Evolutionary conservation across 2,888 invertebrate species (phyloP).

Genomic region (Synergus gifuensis): DNA sequence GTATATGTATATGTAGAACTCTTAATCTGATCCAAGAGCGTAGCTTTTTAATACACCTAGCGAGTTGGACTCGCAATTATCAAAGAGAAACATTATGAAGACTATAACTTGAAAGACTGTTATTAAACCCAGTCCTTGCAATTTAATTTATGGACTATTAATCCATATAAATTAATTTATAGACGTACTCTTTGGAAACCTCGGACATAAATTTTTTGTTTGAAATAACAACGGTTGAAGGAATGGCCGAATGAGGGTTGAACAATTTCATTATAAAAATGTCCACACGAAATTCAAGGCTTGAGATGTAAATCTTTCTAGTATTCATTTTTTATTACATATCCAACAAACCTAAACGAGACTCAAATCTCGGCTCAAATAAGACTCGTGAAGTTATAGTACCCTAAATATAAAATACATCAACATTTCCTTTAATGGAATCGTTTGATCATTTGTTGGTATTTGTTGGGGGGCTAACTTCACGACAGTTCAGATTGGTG

Average conservation of each 20-base stretch:
- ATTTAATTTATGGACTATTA: slow-evolving; percentile 41
- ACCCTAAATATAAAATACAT: no score
- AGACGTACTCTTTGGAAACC: slow-evolving; percentile 35
- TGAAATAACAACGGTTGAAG: not conserved
- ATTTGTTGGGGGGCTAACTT: no score
- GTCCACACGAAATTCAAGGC: slow-evolving; percentile 10
- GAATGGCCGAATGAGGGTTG: slow-evolving; percentile 22
- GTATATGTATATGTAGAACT: not conserved
- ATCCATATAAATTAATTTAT: slow-evolving; percentile 41
- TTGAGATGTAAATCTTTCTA: slow-evolving; percentile 42
- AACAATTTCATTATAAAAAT: not conserved
- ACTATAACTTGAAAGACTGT: slow-evolving; percentile 39
- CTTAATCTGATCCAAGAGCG: slow-evolving; percentile 17
- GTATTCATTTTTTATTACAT: slow-evolving; percentile 30
- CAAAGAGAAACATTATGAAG: slow-evolving; percentile 33
- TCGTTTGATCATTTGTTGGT: no score
- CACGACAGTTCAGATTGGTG: not conserved
- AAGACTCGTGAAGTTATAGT: no score
- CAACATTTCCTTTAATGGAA: not conserved
- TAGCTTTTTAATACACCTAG: slow-evolving; percentile 22
- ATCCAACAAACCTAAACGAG: slow-evolving; percentile 41
- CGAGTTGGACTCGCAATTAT: slow-evolving; percentile 29
- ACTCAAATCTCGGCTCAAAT: slow-evolving; percentile 17
- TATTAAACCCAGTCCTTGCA: slow-evolving; percentile 41
- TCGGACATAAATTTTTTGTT: slow-evolving; percentile 35